These are phyloP conservation scores for Mormyrops attenuatus DNA, from an alignment of 2,797 vertebrate species.

Conservation along the genomic window DNA sequence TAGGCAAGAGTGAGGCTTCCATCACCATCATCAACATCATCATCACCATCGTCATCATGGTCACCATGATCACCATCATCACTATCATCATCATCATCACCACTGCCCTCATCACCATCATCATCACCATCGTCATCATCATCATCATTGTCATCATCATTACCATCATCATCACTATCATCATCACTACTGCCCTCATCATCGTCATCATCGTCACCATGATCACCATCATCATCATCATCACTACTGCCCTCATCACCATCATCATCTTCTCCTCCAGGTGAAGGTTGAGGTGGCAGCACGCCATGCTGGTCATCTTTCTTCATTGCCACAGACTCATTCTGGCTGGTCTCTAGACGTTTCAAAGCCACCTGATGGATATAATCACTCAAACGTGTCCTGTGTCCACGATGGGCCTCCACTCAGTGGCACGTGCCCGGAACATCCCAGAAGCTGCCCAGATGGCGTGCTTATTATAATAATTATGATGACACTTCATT, in stretches of 20 bases:
- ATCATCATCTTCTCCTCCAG: not conserved
- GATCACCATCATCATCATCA: not conserved
- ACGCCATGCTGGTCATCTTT: not conserved
- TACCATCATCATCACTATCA: not conserved
- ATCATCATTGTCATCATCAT: not conserved
- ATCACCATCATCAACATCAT: not conserved
- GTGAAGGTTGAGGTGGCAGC: not conserved
- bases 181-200: not conserved
- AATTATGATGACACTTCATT: not conserved
- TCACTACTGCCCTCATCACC: no score
- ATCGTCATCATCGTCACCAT: no score
- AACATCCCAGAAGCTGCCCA: not conserved
- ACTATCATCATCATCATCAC: fast-evolving
- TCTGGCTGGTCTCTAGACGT: not conserved
- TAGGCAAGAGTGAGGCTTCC: not conserved
- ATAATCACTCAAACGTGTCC: not conserved
- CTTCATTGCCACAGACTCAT: not conserved
- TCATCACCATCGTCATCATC: not conserved
- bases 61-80: no score
- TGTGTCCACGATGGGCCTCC: not conserved
- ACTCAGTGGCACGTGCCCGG: not conserved
- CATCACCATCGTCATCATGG: not conserved
- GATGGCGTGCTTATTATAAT: not conserved
- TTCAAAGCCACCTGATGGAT: not conserved
- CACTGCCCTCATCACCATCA: fast-evolving